A percentile compares a stretch with the other conserved stretches of the same genome.
Evolutionary conservation across 2,888 invertebrate genomes (phyloP).

Genomic region (Dryadula phaetusa): DNA sequence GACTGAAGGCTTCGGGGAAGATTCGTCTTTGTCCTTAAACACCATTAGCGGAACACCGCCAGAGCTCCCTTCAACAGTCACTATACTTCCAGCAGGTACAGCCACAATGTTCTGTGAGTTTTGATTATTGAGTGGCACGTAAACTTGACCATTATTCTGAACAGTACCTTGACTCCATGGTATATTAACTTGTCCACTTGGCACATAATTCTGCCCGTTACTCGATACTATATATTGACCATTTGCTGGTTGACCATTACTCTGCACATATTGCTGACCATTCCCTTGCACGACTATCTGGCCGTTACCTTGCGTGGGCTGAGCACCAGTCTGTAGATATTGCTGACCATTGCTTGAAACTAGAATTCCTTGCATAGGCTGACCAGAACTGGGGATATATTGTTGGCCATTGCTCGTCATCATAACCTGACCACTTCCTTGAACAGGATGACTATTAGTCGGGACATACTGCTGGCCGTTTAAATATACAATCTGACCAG

Average conservation of each 20-base stretch:
- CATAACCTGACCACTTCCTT: neutral
- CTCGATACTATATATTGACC: neutral
- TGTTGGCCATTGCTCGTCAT: constrained; percentile 1
- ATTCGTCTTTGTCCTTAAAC: constrained; percentile 13
- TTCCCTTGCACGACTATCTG: neutral
- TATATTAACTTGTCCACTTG: constrained; percentile 2
- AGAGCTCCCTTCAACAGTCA: constrained; percentile 11
- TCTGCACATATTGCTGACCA: constrained; percentile 13
- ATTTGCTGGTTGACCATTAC: constrained; percentile 10
- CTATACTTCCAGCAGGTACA: neutral
- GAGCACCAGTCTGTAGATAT: neutral
- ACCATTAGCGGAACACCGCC: constrained; percentile 13
- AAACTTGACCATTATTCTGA: constrained; percentile 23
- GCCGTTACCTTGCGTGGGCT: neutral
- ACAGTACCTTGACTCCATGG: constrained; percentile 8
- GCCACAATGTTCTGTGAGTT: constrained; percentile 6
- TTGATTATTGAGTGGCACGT: constrained; percentile 25
- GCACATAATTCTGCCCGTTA: constrained; percentile 17
- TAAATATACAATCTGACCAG: neutral
- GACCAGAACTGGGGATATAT: neutral
- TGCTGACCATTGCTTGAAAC: constrained; percentile 6
- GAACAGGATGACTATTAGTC: neutral
- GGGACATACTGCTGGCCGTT: constrained; percentile 5
- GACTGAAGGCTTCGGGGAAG: neutral
- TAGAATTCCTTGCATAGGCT: constrained; percentile 2